Evolutionary conservation across 1,140 invertebrate species (phyloP).

Genomic region (Sycophila sp.): DNA sequence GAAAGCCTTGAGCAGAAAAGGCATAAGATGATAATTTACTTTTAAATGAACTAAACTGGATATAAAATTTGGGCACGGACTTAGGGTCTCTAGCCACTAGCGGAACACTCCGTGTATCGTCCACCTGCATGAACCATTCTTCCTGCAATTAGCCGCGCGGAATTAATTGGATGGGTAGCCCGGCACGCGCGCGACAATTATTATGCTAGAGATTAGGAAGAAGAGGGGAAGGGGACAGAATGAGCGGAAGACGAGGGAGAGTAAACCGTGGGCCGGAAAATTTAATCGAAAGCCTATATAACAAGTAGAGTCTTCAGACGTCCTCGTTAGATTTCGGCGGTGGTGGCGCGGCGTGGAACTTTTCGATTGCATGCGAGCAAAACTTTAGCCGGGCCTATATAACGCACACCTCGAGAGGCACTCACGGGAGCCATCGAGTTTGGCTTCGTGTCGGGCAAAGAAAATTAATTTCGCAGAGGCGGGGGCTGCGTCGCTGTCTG

Average conservation of each 20-base stretch:
- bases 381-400: not conserved
- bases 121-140: not conserved
- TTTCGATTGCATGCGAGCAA: slow-evolving; percentile 30
- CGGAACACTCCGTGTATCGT: no score
- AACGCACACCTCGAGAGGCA: not conserved
- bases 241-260: not conserved
- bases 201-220: not conserved
- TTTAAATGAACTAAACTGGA: no score
- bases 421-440: slow-evolving; percentile 8
- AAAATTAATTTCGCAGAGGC: slow-evolving; percentile 22
- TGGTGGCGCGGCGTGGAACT: slow-evolving; percentile 9
- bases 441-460: slow-evolving; percentile 17
- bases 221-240: not conserved
- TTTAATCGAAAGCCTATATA: slow-evolving; percentile 31
- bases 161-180: slow-evolving; percentile 2
- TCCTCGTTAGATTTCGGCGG: slow-evolving; percentile 24
- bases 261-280: slow-evolving; percentile 9
- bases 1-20: no score
- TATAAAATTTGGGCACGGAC: not conserved
- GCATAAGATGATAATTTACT: no score
- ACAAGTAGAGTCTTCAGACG: slow-evolving; percentile 4
- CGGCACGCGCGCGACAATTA: not conserved
- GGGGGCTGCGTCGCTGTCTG: not conserved
- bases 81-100: no score
- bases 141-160: slow-evolving; percentile 3